Percentiles rank a stretch among this genome's conserved stretches.
Evolutionary conservation across 2,888 invertebrate genomes (phyloP).

Genomic region (Erynnis tages): DNA sequence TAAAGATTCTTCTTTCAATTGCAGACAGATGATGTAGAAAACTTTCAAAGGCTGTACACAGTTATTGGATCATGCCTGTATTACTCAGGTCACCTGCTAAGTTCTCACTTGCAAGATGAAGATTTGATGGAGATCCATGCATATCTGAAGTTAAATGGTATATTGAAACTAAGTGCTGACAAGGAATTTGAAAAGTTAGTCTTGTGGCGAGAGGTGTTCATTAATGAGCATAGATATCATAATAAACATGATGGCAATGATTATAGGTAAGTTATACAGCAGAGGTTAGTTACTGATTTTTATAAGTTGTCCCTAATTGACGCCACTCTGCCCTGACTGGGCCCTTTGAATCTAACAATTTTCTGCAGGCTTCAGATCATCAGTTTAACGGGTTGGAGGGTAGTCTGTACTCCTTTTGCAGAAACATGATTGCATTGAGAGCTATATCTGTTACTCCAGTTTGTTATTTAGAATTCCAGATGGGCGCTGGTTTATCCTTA

Average conservation of each 20-base stretch:
- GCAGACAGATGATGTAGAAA: conserved; percentile 88
- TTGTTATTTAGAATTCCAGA: conserved; percentile 79
- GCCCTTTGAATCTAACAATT: too few relatives aligned
- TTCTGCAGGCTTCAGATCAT: too few relatives aligned
- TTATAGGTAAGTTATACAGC: conserved; percentile 56
- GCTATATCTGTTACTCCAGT: too few relatives aligned
- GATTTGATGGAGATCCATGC: conserved; percentile 89
- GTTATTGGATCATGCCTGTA: conserved; percentile 85
- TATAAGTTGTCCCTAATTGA: too few relatives aligned
- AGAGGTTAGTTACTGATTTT: too few relatives aligned
- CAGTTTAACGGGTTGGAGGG: too few relatives aligned
- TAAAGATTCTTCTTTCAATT: conserved; percentile 38
- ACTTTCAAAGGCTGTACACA: conserved; percentile 86
- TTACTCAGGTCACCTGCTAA: conserved; percentile 86
- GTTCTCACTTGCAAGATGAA: conserved; percentile 88
- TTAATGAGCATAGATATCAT: conserved; percentile 67
- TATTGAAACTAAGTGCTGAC: conserved; percentile 84
- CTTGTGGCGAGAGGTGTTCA: conserved; percentile 89
- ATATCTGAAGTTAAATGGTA: conserved; percentile 87
- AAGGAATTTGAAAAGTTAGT: conserved; percentile 87
- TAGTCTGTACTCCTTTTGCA: too few relatives aligned
- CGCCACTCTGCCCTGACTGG: too few relatives aligned
- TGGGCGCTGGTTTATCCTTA: conserved; percentile 87
- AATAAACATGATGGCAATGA: conserved; percentile 56
- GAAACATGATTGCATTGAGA: too few relatives aligned